These are phyloP conservation scores for Gymnogyps californianus DNA, from an alignment of 2,113 vertebrate species.

Conservation along the genomic window DNA sequence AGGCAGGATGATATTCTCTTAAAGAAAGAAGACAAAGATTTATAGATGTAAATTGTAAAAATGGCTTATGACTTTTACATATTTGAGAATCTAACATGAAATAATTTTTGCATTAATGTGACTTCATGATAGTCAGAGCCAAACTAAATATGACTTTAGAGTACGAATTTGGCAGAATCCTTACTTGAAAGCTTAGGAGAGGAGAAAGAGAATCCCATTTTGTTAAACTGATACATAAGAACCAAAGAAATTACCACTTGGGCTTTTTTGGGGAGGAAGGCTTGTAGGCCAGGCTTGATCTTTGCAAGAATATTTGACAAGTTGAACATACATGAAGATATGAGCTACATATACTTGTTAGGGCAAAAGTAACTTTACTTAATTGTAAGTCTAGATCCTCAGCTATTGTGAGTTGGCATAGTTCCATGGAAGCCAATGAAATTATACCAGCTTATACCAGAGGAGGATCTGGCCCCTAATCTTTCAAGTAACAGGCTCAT, in stretches of 20 bases:
- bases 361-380: constrained; percentile 14
- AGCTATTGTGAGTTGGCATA: not conserved
- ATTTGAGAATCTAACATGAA: not conserved
- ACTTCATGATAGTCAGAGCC: not conserved
- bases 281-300: not conserved
- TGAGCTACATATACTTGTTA: not conserved
- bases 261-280: accelerated
- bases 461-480: constrained; percentile 23
- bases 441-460: constrained; percentile 7
- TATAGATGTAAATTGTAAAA: not conserved
- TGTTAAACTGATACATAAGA: not conserved
- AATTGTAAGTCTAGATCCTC: not conserved
- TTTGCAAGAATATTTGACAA: not conserved
- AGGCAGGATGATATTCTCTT: not conserved
- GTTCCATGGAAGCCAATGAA: constrained; percentile 1
- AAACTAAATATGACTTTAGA: not conserved
- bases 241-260: not conserved
- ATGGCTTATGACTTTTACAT: not conserved
- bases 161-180: not conserved
- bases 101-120: not conserved
- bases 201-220: not conserved
- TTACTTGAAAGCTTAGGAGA: not conserved
- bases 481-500: constrained; percentile 31
- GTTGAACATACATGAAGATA: not conserved
- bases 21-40: not conserved